Conservation (phyloP, 2,113 vertebrate genomes). For the Pongo pygmaeus region DNA sequence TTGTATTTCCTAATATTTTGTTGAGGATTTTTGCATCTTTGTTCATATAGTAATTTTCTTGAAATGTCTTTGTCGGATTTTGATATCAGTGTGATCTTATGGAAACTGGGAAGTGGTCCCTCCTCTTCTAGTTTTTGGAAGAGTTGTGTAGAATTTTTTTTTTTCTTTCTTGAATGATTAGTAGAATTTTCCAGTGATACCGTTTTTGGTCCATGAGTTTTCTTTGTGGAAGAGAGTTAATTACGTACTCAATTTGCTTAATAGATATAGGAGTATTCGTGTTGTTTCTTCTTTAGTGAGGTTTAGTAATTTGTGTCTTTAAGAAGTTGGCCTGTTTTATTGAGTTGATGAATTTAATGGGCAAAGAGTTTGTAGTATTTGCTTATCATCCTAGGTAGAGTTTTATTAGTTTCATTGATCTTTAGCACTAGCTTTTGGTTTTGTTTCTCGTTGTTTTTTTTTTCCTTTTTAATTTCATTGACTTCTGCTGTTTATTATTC, state of each 20-base stretch:
- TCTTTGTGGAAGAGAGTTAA: not conserved
- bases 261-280: not conserved
- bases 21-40: not conserved
- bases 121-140: not conserved
- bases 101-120: not conserved
- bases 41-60: not conserved
- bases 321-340: not conserved
- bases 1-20: not conserved
- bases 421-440: not conserved
- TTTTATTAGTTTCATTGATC: not conserved
- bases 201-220: not conserved
- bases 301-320: not conserved
- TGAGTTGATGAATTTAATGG: not conserved
- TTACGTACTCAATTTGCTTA: not conserved
- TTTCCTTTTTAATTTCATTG: not conserved
- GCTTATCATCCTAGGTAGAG: not conserved
- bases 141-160: not conserved
- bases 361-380: not conserved
- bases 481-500: not conserved
- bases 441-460: not conserved
- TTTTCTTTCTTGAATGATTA: not conserved
- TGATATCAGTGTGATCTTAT: not conserved
- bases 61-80: not conserved
- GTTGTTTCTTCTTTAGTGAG: not conserved
- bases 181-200: not conserved